phyloP scores from a whole-genome alignment of 2,797 vertebrate species.

The Myotis planiceps region DNA sequence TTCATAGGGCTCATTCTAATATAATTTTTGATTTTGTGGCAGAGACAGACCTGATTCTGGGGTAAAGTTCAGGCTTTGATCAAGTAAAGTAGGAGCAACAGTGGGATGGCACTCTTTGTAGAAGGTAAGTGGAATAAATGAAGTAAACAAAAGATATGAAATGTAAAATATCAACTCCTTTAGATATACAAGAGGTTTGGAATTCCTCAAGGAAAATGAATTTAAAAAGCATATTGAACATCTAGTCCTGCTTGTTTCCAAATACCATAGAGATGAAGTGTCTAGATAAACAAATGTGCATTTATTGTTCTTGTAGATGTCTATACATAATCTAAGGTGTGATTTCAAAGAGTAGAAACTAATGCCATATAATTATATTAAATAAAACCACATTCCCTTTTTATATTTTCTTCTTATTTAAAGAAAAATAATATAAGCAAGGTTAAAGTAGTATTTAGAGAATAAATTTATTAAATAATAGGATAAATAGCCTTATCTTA shows the following conservation, averaged over 20 bases:
- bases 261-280: neutral
- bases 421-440: neutral
- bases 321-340: neutral
- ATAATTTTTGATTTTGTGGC: neutral
- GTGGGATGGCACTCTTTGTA: neutral
- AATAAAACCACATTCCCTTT: neutral
- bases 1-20: neutral
- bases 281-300: slow-evolving; percentile 1
- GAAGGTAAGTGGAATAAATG: neutral
- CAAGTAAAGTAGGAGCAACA: neutral
- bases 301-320: neutral
- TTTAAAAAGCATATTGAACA: neutral
- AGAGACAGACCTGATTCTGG: neutral
- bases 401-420: neutral
- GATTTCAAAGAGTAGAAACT: neutral
- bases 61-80: neutral
- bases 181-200: neutral
- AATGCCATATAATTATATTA: neutral
- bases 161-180: neutral
- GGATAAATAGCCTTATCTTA: neutral
- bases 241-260: neutral
- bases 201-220: neutral
- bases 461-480: neutral
- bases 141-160: slow-evolving; percentile 3
- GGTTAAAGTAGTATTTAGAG: neutral